These are phyloP conservation scores for Austrolebias charrua DNA, from an alignment of 2,797 vertebrate species.

Conservation along the genomic window DNA sequence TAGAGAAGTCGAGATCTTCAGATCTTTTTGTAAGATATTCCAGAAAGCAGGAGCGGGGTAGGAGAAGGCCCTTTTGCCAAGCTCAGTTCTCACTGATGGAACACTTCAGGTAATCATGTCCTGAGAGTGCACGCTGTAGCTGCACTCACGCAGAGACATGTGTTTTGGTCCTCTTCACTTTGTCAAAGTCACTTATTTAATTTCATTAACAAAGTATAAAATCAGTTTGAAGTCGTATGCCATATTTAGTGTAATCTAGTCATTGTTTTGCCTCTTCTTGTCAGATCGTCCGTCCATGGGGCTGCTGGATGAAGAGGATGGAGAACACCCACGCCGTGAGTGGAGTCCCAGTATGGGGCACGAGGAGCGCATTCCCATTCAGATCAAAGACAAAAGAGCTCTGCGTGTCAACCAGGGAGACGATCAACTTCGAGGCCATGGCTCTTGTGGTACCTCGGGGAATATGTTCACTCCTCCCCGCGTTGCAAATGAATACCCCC, in stretches of 20 bases:
- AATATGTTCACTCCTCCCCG: conserved; percentile 73
- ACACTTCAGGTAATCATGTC: no score
- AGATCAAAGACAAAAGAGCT: conserved; percentile 75
- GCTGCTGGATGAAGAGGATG: conserved; percentile 72
- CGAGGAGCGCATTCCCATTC: conserved; percentile 75
- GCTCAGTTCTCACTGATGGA: no score
- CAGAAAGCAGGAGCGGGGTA: no score
- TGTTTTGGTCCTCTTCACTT: background rate
- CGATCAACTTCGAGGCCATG: conserved; percentile 66
- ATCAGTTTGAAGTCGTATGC: background rate
- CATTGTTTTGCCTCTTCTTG: conserved; percentile 7
- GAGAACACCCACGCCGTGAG: conserved; percentile 73
- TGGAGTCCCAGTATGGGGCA: conserved; percentile 81
- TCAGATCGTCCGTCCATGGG: conserved; percentile 76
- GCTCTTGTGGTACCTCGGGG: conserved; percentile 68
- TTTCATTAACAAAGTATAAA: background rate
- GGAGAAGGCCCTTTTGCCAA: no score
- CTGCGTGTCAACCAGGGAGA: conserved; percentile 63
- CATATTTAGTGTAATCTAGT: conserved; percentile 2
- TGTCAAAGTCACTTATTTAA: conserved; percentile 1
- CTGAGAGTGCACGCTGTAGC: no score
- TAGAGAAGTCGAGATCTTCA: no score
- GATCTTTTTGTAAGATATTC: no score
- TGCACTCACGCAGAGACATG: no score
- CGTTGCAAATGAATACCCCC: conserved; percentile 69